Percentiles rank a stretch among this genome's conserved stretches.
phyloP scores from a whole-genome alignment of 1,140 invertebrate genomes.

The Drosophila kurseongensis region DNA sequence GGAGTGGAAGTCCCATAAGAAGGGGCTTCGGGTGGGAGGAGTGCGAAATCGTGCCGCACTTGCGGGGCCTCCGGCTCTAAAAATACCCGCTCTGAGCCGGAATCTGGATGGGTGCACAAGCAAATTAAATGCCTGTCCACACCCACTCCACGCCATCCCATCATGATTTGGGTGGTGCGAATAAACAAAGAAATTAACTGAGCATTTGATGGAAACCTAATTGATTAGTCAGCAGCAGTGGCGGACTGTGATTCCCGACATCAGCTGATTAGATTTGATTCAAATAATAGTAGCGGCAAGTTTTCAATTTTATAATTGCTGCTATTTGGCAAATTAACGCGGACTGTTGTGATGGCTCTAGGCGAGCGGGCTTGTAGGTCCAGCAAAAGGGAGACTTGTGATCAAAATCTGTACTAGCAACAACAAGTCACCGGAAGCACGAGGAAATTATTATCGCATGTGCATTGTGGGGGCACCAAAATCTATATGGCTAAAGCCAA shows the following conservation, averaged over 20 bases:
- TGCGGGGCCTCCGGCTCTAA: constrained; percentile 27
- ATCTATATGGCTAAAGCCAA: background rate
- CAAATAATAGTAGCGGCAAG: constrained; percentile 16
- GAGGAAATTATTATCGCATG: background rate
- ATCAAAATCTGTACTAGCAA: constrained; percentile 1
- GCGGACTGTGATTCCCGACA: constrained; percentile 23
- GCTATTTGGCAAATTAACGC: constrained; percentile 26
- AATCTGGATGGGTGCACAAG: constrained; percentile 15
- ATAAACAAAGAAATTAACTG: constrained; percentile 31
- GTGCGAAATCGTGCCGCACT: constrained; percentile 13
- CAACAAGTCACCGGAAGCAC: background rate
- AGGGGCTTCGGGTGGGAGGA: too few relatives aligned
- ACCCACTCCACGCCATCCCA: constrained; percentile 11
- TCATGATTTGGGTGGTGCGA: constrained; percentile 24
- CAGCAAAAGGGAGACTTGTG: constrained; percentile 13
- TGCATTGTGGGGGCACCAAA: background rate
- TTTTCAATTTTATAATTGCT: constrained; percentile 44
- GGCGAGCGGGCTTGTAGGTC: background rate
- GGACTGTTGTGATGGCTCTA: constrained; percentile 7
- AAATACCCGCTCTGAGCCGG: constrained; percentile 15
- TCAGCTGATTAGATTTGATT: constrained; percentile 39
- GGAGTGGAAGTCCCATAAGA: background rate
- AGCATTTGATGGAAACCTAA: constrained; percentile 27
- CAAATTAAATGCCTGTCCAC: constrained; percentile 10
- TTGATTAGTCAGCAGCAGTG: constrained; percentile 38